These are phyloP conservation scores for Melanotaenia parkinsoni DNA, from an alignment of 2,797 vertebrate species.

Conservation along the genomic window DNA sequence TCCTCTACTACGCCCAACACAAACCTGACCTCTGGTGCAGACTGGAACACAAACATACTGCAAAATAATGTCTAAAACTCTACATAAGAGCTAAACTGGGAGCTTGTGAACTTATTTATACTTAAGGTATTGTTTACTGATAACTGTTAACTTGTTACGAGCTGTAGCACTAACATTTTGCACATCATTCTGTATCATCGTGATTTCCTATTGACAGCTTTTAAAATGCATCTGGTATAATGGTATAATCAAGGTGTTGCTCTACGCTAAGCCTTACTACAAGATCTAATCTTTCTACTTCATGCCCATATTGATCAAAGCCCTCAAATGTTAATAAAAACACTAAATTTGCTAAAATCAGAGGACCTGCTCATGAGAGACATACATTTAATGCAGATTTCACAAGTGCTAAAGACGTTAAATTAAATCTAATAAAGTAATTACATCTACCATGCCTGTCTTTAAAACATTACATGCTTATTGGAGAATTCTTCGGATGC, in stretches of 20 bases:
- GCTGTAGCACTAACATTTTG: not conserved
- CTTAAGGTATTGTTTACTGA: not conserved
- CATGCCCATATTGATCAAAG: not conserved
- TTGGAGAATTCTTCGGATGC: constrained; percentile 30
- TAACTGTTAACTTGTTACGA: not conserved
- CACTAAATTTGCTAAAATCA: not conserved
- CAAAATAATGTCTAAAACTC: constrained; percentile 22
- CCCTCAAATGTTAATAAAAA: not conserved
- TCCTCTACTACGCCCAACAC: constrained; percentile 50
- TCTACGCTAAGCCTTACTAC: not conserved
- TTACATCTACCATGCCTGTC: constrained; percentile 16
- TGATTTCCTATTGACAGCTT: not conserved
- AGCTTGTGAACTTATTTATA: constrained; percentile 10
- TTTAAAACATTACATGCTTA: constrained; percentile 42
- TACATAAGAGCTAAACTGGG: constrained; percentile 10
- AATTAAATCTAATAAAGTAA: constrained; percentile 11
- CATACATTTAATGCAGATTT: not conserved
- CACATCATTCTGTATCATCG: not conserved
- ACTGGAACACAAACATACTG: constrained; percentile 47
- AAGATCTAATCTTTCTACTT: not conserved
- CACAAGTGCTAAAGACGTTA: not conserved
- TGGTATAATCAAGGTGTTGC: too few relatives aligned
- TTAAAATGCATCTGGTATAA: not conserved
- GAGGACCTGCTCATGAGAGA: not conserved
- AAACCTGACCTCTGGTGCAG: constrained; percentile 53